Evolutionary conservation across 2,113 vertebrate genomes (phyloP).

Genomic region (Ranitomeya imitator): DNA sequence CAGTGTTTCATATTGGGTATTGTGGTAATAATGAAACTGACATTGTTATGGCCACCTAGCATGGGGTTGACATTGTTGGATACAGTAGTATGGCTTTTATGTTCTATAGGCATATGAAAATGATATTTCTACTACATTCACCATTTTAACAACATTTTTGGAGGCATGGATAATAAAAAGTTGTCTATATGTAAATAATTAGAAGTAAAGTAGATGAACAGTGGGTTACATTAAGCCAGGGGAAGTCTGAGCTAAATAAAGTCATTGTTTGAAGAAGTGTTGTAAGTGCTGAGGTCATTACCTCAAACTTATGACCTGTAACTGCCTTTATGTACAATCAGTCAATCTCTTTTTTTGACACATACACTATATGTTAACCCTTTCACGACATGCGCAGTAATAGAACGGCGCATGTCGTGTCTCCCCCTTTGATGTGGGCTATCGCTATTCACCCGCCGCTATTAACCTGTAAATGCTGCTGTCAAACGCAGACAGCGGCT

Average conservation of each 20-base stretch:
- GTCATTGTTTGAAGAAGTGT: background rate
- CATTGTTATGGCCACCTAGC: background rate
- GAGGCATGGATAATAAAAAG: background rate
- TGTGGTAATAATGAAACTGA: background rate
- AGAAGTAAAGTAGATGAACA: background rate
- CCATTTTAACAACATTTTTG: background rate
- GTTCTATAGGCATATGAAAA: background rate
- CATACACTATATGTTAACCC: background rate
- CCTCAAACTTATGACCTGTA: constrained; percentile 3
- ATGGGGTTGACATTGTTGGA: background rate
- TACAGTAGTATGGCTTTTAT: background rate
- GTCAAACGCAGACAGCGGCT: too few species aligned
- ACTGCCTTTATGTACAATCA: background rate
- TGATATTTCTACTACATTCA: background rate
- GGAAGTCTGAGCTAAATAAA: background rate
- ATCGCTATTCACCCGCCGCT: too few species aligned
- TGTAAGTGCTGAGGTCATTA: background rate
- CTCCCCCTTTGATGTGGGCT: too few species aligned
- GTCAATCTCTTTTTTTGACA: background rate
- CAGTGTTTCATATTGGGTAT: background rate
- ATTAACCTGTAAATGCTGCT: too few species aligned
- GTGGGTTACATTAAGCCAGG: background rate
- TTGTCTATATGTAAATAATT: background rate
- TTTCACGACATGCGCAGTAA: too few species aligned
- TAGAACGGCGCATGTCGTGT: too few species aligned